phyloP scores from a whole-genome alignment of 2,797 vertebrate species.

The Leuciscus waleckii region DNA sequence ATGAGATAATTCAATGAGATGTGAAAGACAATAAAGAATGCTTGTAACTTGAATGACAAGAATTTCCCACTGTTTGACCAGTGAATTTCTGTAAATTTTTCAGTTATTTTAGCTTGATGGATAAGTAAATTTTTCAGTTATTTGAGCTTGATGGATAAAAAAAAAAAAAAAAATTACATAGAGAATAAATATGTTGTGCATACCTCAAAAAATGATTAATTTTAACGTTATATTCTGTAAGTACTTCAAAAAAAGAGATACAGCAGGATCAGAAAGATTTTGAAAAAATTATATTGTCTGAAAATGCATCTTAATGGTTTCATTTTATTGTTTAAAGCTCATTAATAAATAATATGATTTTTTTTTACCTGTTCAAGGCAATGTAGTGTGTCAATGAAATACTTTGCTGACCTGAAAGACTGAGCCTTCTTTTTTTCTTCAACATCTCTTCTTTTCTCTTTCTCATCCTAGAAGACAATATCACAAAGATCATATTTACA shows the following conservation, averaged over 20 bases:
- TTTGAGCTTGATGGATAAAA: background rate
- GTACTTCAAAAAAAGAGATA: background rate
- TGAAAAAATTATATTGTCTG: background rate
- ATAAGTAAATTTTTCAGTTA: background rate
- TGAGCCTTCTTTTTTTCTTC: constrained; percentile 62
- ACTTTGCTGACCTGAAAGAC: constrained; percentile 70
- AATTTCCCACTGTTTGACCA: background rate
- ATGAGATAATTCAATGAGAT: background rate
- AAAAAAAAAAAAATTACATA: background rate
- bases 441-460: constrained; percentile 59
- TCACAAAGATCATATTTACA: background rate
- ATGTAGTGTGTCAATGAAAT: background rate
- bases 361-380: background rate
- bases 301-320: background rate
- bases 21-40: constrained; percentile 3
- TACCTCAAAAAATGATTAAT: background rate
- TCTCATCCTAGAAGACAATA: constrained; percentile 43
- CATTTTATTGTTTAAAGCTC: background rate
- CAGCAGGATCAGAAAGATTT: background rate
- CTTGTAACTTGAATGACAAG: background rate
- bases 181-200: background rate
- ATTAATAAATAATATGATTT: background rate
- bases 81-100: background rate
- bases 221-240: background rate
- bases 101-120: background rate